A percentile compares a stretch with the other conserved stretches of the same genome.
Evolutionary conservation across 2,113 vertebrate genomes (phyloP).

Genomic region (Struthio camelus): DNA sequence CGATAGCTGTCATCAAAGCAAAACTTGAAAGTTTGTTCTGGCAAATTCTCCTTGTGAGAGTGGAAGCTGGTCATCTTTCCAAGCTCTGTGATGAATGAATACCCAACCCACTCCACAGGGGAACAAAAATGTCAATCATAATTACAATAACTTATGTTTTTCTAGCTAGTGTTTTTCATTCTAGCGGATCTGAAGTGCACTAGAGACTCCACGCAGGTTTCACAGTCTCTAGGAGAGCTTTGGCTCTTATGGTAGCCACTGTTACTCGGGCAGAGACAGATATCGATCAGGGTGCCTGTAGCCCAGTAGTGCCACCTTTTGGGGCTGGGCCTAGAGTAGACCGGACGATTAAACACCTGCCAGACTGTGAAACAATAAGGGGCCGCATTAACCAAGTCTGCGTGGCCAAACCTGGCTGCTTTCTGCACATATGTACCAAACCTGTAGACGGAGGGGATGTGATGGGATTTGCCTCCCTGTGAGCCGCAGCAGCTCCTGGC

Average conservation of each 20-base stretch:
- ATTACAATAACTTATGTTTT: neutral
- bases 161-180: neutral
- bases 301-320: neutral
- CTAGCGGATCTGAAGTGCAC: neutral
- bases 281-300: neutral
- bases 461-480: rapidly evolving
- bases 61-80: neutral
- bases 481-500: neutral
- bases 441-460: neutral
- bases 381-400: neutral
- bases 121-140: neutral
- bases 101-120: neutral
- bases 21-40: neutral
- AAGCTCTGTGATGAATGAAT: neutral
- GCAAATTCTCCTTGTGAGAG: neutral
- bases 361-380: neutral
- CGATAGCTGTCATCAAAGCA: neutral
- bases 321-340: neutral
- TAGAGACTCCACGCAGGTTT: neutral
- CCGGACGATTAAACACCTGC: neutral
- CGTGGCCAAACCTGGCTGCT: neutral
- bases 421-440: neutral
- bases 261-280: neutral
- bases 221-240: neutral
- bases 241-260: no score